These are phyloP conservation scores for Theocolax elegans DNA, from an alignment of 1,140 invertebrate species.

Conservation along the genomic window DNA sequence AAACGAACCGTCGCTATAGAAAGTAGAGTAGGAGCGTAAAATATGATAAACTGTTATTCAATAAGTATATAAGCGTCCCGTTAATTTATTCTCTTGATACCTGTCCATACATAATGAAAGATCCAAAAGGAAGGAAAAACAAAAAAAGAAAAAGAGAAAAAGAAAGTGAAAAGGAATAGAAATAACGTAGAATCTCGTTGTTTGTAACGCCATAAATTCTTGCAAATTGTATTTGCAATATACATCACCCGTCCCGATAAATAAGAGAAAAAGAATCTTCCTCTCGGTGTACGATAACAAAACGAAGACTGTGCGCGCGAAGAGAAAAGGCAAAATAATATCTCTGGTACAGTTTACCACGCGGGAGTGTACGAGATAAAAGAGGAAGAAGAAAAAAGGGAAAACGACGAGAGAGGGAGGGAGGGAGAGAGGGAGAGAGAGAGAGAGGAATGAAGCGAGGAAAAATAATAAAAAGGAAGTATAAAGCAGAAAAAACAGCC, in stretches of 20 bases:
- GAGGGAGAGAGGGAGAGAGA: background rate
- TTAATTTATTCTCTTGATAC: background rate
- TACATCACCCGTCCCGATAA: conserved; percentile 10
- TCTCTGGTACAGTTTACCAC: background rate
- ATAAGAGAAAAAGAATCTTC: conserved; percentile 8
- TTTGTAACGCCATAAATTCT: conserved; percentile 26
- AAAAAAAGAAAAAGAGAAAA: background rate
- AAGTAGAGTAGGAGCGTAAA: no score
- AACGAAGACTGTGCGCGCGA: background rate
- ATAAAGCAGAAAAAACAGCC: conserved; percentile 7
- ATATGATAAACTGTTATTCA: background rate
- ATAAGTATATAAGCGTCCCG: background rate
- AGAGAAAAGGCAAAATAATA: background rate
- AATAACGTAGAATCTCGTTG: background rate
- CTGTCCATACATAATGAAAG: background rate
- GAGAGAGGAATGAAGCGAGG: background rate
- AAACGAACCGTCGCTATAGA: no score
- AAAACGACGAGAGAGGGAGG: background rate
- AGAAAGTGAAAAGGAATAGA: background rate
- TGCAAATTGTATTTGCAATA: conserved; percentile 31
- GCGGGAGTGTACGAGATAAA: background rate
- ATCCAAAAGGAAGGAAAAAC: background rate
- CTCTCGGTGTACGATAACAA: background rate
- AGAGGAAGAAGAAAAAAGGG: no score
- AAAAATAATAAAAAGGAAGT: background rate